phyloP scores from a whole-genome alignment of 2,888 invertebrate species.

The Drosophila kokeensis region DNA sequence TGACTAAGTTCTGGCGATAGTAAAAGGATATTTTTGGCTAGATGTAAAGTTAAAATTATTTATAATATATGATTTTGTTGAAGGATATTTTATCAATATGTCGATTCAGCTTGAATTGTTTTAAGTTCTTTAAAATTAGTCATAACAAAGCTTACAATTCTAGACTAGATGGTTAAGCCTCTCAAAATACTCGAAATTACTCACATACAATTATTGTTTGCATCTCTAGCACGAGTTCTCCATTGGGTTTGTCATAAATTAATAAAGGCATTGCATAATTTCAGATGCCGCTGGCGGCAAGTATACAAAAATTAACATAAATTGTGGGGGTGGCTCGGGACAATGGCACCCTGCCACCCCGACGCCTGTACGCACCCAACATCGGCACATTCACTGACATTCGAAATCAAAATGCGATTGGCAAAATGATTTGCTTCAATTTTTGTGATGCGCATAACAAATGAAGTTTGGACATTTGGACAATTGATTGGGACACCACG shows the following conservation, averaged over 20 bases:
- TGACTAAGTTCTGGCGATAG: constrained; percentile 16
- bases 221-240: constrained; percentile 48
- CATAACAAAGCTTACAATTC: not conserved
- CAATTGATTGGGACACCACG: constrained; percentile 76
- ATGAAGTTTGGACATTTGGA: constrained; percentile 79
- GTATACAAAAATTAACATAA: constrained; percentile 78
- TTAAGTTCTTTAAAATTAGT: not conserved
- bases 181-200: not conserved
- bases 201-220: not conserved
- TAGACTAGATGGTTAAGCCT: not conserved
- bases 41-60: not conserved
- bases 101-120: not conserved
- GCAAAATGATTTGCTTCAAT: constrained; percentile 81
- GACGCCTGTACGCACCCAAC: constrained; percentile 35
- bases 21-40: constrained; percentile 11
- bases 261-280: constrained; percentile 80
- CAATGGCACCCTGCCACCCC: not conserved
- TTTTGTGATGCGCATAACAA: constrained; percentile 81
- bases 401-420: constrained; percentile 81
- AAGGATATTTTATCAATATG: not conserved
- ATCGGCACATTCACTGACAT: constrained; percentile 74
- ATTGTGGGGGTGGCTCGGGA: constrained; percentile 53
- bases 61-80: not conserved
- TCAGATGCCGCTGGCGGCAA: constrained; percentile 71
- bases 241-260: constrained; percentile 72